Percentiles rank a stretch among this genome's conserved stretches.
These are phyloP conservation scores for Oriolus oriolus DNA, from an alignment of 2,113 vertebrate species.

Conservation along the genomic window DNA sequence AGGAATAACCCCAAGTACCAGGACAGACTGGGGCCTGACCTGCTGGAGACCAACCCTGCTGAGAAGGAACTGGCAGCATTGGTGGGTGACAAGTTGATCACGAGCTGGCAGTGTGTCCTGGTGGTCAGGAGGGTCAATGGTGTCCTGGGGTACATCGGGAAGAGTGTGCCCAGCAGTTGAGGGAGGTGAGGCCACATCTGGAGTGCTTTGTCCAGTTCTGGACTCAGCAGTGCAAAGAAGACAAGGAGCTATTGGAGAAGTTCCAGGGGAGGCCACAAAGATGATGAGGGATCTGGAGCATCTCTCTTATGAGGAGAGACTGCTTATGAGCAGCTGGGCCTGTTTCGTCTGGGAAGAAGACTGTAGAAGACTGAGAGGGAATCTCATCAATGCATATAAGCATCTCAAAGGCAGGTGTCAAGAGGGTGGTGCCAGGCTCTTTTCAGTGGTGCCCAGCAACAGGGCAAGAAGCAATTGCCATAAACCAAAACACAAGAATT, in stretches of 20 bases:
- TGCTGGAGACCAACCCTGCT: not conserved
- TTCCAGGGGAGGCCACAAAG: not conserved
- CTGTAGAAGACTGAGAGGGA: not conserved
- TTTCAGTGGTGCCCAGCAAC: not conserved
- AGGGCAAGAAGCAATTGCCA: not conserved
- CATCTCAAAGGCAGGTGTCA: not conserved
- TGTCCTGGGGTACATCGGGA: not conserved
- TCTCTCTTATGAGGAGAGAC: not conserved
- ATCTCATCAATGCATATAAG: not conserved
- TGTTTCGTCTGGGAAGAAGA: not conserved
- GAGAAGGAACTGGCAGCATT: not conserved
- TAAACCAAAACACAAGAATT: not conserved
- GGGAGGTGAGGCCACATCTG: not conserved
- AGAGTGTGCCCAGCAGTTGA: not conserved
- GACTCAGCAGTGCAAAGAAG: not conserved
- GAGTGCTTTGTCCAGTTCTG: not conserved
- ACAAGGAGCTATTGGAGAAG: not conserved
- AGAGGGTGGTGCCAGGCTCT: not conserved
- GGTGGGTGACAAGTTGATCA: not conserved
- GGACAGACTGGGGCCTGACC: not conserved
- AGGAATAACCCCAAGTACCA: not conserved
- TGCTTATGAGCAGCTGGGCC: not conserved
- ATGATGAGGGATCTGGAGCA: not conserved
- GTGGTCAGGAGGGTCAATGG: not conserved
- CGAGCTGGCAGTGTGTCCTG: not conserved